phyloP scores from a whole-genome alignment of 2,888 invertebrate genomes.

The Chrysina gloriosa region DNA sequence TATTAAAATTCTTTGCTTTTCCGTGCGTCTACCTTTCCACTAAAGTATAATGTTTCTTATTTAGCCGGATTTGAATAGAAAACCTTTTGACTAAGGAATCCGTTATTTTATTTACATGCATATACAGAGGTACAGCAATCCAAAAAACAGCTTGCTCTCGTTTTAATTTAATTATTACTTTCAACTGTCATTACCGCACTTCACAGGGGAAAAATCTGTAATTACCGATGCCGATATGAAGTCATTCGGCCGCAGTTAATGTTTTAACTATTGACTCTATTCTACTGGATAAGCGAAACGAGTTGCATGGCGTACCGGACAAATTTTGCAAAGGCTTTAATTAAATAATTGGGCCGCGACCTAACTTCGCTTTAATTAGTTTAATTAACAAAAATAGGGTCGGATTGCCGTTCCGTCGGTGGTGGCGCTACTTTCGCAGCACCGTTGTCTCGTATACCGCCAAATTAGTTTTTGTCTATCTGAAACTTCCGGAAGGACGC shows the following conservation, averaged over 20 bases:
- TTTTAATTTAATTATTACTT: too few species aligned
- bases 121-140: too few species aligned
- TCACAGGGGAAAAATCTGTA: too few species aligned
- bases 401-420: neutral
- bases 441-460: neutral
- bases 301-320: neutral
- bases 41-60: too few species aligned
- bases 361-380: slow-evolving; percentile 30
- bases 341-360: slow-evolving; percentile 33
- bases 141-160: too few species aligned
- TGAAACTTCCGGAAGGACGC: neutral
- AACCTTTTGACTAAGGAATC: too few species aligned
- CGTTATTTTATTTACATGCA: too few species aligned
- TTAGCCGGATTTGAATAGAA: too few species aligned
- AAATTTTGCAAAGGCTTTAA: slow-evolving; percentile 32
- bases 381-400: slow-evolving; percentile 29
- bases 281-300: neutral
- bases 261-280: slow-evolving; percentile 5
- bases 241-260: neutral
- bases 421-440: neutral
- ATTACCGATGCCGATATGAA: too few species aligned
- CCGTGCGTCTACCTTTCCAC: too few species aligned
- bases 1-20: too few species aligned
- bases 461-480: slow-evolving; percentile 24
- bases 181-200: too few species aligned